These are phyloP conservation scores for Hippasteria phrygiana DNA, from an alignment of 53 echinoderm and acorn worm genomes.

Conservation along the genomic window DNA sequence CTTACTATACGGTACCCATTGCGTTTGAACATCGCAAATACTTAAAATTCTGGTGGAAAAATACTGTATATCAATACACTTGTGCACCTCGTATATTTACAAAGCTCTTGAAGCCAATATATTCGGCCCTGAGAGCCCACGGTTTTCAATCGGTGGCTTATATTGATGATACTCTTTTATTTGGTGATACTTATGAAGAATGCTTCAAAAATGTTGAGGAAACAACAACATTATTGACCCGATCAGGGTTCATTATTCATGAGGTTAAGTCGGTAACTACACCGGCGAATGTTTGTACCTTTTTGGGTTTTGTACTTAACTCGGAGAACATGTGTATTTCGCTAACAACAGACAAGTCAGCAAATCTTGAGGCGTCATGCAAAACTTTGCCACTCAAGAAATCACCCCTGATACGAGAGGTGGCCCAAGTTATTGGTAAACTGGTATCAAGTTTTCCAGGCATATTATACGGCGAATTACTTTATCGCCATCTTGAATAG, in stretches of 20 bases:
- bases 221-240: background rate
- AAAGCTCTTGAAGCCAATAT: slow-evolving; percentile 25
- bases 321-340: slow-evolving; percentile 11
- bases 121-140: background rate
- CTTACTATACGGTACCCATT: background rate
- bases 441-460: slow-evolving; percentile 72
- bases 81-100: slow-evolving; percentile 22
- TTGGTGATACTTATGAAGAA: slow-evolving; percentile 24
- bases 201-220: slow-evolving; percentile 6
- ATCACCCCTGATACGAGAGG: slow-evolving; percentile 16
- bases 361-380: slow-evolving; percentile 9
- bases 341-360: slow-evolving; percentile 4
- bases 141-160: slow-evolving; percentile 14
- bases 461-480: slow-evolving; percentile 60
- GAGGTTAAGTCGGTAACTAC: slow-evolving; percentile 46
- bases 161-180: slow-evolving; percentile 13
- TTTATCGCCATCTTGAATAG: slow-evolving; percentile 54
- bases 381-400: background rate
- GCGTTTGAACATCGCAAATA: background rate
- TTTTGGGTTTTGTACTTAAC: background rate
- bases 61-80: background rate
- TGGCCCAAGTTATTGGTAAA: slow-evolving; percentile 64
- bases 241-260: background rate
- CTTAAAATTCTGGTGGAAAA: background rate
- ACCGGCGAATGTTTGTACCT: background rate